Evolutionary conservation across 2,797 vertebrate genomes (phyloP).

Genomic region (Thaleichthys pacificus): DNA sequence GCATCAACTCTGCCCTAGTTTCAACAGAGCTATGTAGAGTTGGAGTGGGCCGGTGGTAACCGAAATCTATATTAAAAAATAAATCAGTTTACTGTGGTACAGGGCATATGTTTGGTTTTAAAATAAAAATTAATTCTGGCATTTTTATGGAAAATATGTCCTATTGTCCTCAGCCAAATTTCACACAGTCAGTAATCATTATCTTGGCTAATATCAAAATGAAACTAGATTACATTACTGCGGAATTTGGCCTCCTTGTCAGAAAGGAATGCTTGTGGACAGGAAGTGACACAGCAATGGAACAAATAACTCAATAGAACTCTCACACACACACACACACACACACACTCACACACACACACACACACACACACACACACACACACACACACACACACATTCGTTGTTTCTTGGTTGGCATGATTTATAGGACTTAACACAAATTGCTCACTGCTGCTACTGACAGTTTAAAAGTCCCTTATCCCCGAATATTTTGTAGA

Average conservation of each 20-base stretch:
- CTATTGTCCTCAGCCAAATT: too few species aligned
- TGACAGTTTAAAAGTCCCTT: too few species aligned
- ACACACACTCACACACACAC: neutral
- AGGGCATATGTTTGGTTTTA: too few species aligned
- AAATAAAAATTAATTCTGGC: too few species aligned
- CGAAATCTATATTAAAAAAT: too few species aligned
- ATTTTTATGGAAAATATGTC: too few species aligned
- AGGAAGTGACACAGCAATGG: constrained; percentile 65
- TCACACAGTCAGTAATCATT: neutral
- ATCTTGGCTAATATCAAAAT: neutral
- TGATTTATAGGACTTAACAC: neutral
- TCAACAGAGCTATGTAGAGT: too few species aligned
- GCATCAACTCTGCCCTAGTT: too few species aligned
- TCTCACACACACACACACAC: neutral
- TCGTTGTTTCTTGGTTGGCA: too few species aligned
- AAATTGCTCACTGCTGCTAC: neutral
- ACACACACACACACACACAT: constrained; percentile 3
- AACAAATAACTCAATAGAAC: constrained; percentile 60
- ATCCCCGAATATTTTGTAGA: too few species aligned
- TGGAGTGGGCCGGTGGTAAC: too few species aligned
- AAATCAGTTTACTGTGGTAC: too few species aligned
- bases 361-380: constrained; percentile 1
- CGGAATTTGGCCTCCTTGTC: constrained; percentile 19
- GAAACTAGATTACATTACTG: constrained; percentile 15
- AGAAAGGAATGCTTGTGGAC: constrained; percentile 51